These are phyloP conservation scores for Chlamydotis undulata DNA, from an alignment of 2,113 vertebrate species.

Conservation along the genomic window DNA sequence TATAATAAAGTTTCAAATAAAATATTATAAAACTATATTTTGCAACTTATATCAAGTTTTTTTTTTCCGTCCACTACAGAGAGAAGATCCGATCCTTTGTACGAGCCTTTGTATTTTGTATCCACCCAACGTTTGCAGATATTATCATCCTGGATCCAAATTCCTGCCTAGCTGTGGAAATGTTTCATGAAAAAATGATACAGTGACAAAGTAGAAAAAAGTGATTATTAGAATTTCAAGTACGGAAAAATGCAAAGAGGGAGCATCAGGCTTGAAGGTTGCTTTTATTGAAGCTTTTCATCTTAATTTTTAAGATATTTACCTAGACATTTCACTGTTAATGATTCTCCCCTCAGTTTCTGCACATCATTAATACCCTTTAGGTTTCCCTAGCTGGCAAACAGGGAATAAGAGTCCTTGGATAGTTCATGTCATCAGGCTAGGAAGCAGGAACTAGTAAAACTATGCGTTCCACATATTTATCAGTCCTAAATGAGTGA, in stretches of 20 bases:
- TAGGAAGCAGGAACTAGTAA: not conserved
- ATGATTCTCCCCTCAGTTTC: not conserved
- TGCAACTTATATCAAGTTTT: not conserved
- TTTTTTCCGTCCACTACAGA: not conserved
- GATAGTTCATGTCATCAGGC: not conserved
- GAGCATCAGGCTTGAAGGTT: not conserved
- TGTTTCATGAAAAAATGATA: not conserved
- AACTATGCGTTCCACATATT: not conserved
- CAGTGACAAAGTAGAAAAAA: not conserved
- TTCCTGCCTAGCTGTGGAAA: not conserved
- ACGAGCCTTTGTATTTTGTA: not conserved
- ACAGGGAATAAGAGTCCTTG: not conserved
- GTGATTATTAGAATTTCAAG: not conserved
- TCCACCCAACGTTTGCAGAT: not conserved
- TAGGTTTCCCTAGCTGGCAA: not conserved
- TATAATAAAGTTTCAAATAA: not conserved
- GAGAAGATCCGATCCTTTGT: not conserved
- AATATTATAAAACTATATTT: not conserved
- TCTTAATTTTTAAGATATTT: conserved; percentile 21
- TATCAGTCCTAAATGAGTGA: not conserved
- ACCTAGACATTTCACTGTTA: not conserved
- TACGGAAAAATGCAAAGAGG: not conserved
- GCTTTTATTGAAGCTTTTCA: conserved; percentile 22
- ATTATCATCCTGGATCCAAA: not conserved
- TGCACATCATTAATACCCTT: not conserved